Conservation (phyloP, 2,797 vertebrate genomes). For the Myotis vivesi region DNA sequence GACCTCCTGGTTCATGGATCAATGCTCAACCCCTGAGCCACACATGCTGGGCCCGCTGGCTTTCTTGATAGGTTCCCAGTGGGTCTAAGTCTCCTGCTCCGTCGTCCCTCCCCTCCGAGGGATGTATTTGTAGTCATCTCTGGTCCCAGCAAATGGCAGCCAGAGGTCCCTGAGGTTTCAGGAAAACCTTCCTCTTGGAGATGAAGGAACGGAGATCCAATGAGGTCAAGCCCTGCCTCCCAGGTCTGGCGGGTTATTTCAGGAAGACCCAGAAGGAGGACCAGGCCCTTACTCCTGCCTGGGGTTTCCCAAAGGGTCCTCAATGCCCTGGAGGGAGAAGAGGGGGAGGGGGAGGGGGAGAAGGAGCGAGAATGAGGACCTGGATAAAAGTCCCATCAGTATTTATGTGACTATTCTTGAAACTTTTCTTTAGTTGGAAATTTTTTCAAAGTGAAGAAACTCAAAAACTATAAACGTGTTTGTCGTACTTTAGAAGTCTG, state of each 20-base stretch:
- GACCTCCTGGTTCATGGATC: too few species aligned
- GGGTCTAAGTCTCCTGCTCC: not conserved
- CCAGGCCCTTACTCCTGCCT: too few species aligned
- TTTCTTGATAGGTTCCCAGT: not conserved
- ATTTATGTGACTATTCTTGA: not conserved
- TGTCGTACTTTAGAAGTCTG: not conserved
- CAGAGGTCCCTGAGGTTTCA: not conserved
- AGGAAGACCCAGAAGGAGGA: not conserved
- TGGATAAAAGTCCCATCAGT: too few species aligned
- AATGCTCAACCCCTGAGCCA: too few species aligned
- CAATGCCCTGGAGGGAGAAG: not conserved
- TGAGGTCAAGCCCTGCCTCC: not conserved
- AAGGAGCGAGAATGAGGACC: not conserved
- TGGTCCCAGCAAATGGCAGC: rapidly evolving
- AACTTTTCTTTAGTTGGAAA: not conserved
- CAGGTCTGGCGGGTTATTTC: not conserved
- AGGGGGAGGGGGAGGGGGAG: not conserved
- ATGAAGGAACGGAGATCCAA: rapidly evolving
- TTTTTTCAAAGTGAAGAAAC: not conserved
- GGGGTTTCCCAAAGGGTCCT: rapidly evolving
- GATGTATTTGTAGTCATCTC: rapidly evolving
- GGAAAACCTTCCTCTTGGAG: not conserved
- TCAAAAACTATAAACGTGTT: not conserved
- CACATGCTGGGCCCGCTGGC: too few species aligned
- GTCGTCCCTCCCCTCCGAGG: not conserved